Evolutionary conservation across 1,140 invertebrate genomes (phyloP).

Genomic region (Semibalanus balanoides): DNA sequence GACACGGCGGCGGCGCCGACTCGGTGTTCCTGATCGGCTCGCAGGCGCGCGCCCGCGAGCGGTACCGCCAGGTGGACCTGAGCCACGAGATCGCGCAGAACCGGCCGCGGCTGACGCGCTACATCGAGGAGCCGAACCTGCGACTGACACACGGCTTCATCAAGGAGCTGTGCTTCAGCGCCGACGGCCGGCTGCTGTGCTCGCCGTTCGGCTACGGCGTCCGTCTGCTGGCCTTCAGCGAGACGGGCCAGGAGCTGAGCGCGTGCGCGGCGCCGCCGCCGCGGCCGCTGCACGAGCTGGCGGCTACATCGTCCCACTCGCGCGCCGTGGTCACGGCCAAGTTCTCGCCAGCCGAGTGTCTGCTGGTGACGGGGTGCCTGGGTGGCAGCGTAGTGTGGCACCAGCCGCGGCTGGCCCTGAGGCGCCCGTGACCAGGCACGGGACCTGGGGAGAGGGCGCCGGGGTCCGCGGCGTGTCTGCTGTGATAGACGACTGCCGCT

Average conservation of each 20-base stretch:
- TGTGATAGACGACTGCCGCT: not conserved
- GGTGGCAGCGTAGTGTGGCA: constrained; percentile 78
- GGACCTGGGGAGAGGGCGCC: not conserved
- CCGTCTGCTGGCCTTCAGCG: constrained; percentile 61
- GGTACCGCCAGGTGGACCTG: constrained; percentile 4
- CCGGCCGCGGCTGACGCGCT: constrained; percentile 61
- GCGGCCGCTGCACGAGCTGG: constrained; percentile 43
- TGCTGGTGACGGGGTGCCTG: constrained; percentile 76
- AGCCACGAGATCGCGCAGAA: constrained; percentile 47
- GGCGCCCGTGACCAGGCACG: too few species aligned
- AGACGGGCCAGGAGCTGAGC: constrained; percentile 59
- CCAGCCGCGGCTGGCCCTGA: constrained; percentile 40
- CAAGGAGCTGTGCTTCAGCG: constrained; percentile 70
- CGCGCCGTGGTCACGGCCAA: constrained; percentile 80
- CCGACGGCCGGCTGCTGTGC: constrained; percentile 72
- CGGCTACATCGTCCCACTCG: constrained; percentile 52
- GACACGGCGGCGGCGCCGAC: not conserved
- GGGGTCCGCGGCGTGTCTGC: too few species aligned
- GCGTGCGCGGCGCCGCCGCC: constrained; percentile 41
- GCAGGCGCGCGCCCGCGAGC: constrained; percentile 8
- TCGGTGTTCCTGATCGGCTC: constrained; percentile 8
- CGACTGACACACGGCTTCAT: constrained; percentile 55
- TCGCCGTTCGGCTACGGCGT: constrained; percentile 76
- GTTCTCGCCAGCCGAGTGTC: constrained; percentile 69
- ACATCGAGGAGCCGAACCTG: constrained; percentile 62